Conservation (phyloP, 2,113 vertebrate genomes). For the Xiphophorus maculatus region DNA sequence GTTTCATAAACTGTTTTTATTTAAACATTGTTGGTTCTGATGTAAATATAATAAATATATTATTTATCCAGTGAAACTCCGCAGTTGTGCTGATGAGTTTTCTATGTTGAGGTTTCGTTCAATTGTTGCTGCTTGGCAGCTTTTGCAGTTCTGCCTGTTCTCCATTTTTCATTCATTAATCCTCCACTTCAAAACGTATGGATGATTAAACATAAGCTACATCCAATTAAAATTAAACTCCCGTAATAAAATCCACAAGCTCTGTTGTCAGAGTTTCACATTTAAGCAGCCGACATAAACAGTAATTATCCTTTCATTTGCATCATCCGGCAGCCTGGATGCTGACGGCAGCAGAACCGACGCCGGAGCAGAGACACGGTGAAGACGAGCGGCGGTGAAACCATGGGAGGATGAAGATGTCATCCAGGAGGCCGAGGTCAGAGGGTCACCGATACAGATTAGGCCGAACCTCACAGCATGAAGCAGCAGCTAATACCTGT, state of each 20-base stretch:
- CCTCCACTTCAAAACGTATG: slow-evolving; percentile 4
- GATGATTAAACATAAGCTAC: slow-evolving; percentile 12
- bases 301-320: neutral
- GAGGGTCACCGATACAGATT: too few relatives aligned
- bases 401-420: neutral
- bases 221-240: slow-evolving; percentile 24
- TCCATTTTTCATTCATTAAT: neutral
- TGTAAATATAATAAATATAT: neutral
- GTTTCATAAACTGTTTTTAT: neutral
- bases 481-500: too few relatives aligned
- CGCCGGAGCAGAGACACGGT: neutral
- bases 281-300: neutral
- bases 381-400: neutral
- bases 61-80: neutral
- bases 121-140: neutral
- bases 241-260: slow-evolving; percentile 14
- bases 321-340: neutral
- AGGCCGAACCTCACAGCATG: too few relatives aligned
- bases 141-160: neutral
- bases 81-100: neutral
- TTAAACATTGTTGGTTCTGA: neutral
- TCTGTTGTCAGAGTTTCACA: slow-evolving; percentile 4
- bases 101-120: neutral
- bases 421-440: too few relatives aligned
- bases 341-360: neutral